Percentiles rank a stretch among this genome's conserved stretches.
Conservation (phyloP, 2,888 invertebrate species). For the Tetanocera ferruginea region DNA sequence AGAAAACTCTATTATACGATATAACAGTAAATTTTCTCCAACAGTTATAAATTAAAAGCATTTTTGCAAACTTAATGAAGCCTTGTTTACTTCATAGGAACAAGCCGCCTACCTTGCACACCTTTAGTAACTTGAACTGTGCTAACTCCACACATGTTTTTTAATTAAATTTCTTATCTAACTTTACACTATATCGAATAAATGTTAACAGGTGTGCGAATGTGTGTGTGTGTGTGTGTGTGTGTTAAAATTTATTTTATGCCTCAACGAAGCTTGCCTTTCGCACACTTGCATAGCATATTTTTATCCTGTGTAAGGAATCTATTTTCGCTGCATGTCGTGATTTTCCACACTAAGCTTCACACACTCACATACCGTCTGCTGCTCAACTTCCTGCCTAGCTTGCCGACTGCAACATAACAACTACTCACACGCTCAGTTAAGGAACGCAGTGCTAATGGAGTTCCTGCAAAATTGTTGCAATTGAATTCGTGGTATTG, state of each 20-base stretch:
- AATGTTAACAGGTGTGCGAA: not conserved
- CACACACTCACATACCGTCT: not conserved
- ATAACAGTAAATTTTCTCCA: no score
- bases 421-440: not conserved
- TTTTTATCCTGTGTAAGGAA: conserved; percentile 5
- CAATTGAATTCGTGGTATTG: conserved; percentile 29
- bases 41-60: no score
- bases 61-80: no score
- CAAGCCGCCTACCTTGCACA: no score
- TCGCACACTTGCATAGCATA: not conserved
- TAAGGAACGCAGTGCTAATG: conserved; percentile 1
- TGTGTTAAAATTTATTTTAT: not conserved
- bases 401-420: not conserved
- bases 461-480: not conserved
- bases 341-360: not conserved
- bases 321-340: not conserved
- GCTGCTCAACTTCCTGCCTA: not conserved
- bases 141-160: conserved; percentile 2
- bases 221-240: not conserved
- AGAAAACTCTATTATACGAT: no score
- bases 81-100: no score
- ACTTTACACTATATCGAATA: not conserved
- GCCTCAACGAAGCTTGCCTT: not conserved
- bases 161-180: conserved; percentile 15
- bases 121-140: no score